Evolutionary conservation across 2,797 vertebrate species (phyloP).

Genomic region (Myripristis jacobus): DNA sequence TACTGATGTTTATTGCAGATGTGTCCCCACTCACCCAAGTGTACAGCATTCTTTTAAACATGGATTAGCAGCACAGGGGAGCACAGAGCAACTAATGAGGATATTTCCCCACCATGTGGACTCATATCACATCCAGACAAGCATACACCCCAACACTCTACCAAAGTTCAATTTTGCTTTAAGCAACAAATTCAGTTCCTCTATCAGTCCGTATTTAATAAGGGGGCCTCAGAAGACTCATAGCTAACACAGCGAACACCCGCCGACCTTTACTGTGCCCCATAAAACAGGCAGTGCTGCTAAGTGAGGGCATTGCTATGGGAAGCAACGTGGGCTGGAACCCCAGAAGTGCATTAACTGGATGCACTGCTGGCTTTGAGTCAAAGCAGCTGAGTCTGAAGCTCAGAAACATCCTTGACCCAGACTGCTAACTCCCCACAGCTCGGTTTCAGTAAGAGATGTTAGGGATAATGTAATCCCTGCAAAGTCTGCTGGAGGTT

Average conservation of each 20-base stretch:
- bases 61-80: no score
- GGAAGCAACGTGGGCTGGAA: constrained; percentile 22
- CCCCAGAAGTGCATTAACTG: constrained; percentile 32
- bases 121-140: no score
- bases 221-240: not conserved
- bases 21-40: not conserved
- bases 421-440: constrained; percentile 15
- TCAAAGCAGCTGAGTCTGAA: constrained; percentile 28
- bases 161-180: no score
- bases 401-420: constrained; percentile 8
- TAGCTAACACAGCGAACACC: constrained; percentile 2
- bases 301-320: constrained; percentile 19
- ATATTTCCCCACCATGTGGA: no score
- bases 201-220: not conserved
- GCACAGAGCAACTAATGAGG: no score
- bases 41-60: not conserved
- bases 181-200: constrained; percentile 13
- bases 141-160: no score
- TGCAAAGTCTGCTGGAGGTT: not conserved
- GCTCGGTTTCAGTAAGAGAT: constrained; percentile 17
- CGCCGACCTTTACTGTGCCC: constrained; percentile 23
- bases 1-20: not conserved
- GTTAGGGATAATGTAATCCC: constrained; percentile 19
- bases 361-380: constrained; percentile 20
- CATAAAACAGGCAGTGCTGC: constrained; percentile 25